Conservation (phyloP, 1,140 invertebrate genomes). For the Scylla paramamosain region DNA sequence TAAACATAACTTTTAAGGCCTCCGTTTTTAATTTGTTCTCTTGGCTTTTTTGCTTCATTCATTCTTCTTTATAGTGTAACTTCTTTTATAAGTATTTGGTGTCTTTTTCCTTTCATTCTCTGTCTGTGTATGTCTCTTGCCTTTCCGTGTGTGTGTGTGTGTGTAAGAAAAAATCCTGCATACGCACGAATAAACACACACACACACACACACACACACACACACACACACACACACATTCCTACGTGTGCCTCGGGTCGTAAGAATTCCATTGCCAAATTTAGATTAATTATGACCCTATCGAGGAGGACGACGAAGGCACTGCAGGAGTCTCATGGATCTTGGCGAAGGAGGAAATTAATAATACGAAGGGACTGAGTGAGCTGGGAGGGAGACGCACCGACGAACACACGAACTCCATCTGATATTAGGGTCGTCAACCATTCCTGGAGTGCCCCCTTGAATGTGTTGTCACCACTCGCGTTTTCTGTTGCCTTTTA, state of each 20-base stretch:
- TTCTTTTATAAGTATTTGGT: no score
- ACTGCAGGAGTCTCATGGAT: neutral
- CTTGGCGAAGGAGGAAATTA: neutral
- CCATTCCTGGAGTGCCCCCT: neutral
- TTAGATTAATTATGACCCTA: constrained; percentile 9
- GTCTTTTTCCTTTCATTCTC: no score
- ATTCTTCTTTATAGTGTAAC: neutral
- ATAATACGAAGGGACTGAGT: neutral
- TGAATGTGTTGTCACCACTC: neutral
- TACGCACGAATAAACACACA: constrained; percentile 33
- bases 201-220: constrained; percentile 37
- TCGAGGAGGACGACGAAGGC: neutral
- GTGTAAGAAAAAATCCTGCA: neutral
- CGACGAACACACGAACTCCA: neutral
- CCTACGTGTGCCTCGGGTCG: neutral
- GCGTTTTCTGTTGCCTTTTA: neutral
- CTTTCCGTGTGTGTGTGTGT: neutral
- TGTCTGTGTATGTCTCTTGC: no score
- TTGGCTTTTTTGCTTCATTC: neutral
- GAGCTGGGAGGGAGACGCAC: neutral
- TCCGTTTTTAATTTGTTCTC: neutral
- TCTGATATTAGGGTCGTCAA: neutral
- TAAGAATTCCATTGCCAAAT: neutral
- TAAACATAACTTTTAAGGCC: neutral
- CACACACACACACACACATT: constrained; percentile 13